Evolutionary conservation across 2,797 vertebrate genomes (phyloP).

Genomic region (Spea hammondii): DNA sequence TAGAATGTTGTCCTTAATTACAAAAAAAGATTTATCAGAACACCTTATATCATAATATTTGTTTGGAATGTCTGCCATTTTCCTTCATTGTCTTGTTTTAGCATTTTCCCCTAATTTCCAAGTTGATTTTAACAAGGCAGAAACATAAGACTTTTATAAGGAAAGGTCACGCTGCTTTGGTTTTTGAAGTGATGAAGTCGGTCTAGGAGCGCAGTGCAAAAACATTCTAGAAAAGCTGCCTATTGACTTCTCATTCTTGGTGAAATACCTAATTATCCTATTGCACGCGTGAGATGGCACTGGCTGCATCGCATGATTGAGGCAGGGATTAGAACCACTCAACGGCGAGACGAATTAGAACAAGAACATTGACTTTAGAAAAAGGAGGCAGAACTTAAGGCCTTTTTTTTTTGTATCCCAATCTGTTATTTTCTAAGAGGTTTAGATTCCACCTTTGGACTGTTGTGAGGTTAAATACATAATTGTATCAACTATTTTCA

Average conservation of each 20-base stretch:
- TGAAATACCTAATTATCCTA: conserved; percentile 43
- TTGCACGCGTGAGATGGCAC: conserved; percentile 26
- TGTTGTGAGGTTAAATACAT: too few species aligned
- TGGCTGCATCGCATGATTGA: conserved; percentile 12
- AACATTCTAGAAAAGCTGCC: conserved; percentile 37
- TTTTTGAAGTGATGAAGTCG: conserved; percentile 29
- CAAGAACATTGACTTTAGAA: conserved; percentile 6
- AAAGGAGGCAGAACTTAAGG: background rate
- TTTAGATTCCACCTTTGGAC: background rate
- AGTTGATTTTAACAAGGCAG: conserved; percentile 43
- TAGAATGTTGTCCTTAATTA: too few species aligned
- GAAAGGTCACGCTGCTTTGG: conserved; percentile 49
- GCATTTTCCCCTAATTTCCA: conserved; percentile 8
- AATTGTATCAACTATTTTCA: too few species aligned
- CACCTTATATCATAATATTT: too few species aligned
- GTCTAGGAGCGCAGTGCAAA: conserved; percentile 40
- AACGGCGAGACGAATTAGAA: conserved; percentile 5
- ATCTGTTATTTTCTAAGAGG: conserved; percentile 1
- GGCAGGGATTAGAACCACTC: conserved; percentile 8
- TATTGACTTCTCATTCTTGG: conserved; percentile 46
- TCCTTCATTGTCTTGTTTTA: background rate
- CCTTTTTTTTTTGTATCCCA: conserved; percentile 13
- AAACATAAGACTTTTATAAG: conserved; percentile 22
- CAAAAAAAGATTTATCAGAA: too few species aligned
- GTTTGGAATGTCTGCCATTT: too few species aligned